These are phyloP conservation scores for Plectrocnemia conspersa DNA, from an alignment of 1,140 invertebrate genomes.

Conservation along the genomic window DNA sequence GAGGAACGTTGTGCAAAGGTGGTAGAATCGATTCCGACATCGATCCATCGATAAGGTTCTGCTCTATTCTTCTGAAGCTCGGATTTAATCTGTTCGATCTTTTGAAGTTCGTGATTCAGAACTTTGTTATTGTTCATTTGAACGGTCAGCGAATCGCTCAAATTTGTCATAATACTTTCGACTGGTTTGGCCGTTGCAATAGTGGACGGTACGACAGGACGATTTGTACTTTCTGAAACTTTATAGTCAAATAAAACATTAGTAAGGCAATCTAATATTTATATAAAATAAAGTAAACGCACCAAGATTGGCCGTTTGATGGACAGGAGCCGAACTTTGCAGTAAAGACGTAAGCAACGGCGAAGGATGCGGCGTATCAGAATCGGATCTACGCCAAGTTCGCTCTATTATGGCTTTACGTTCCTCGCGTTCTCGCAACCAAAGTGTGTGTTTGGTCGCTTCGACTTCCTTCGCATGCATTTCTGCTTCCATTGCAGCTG, in stretches of 20 bases:
- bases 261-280: too few species aligned
- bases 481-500: slow-evolving; percentile 66
- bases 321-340: slow-evolving; percentile 62
- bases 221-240: slow-evolving; percentile 42
- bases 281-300: background rate
- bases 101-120: slow-evolving; percentile 22
- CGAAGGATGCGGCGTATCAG: slow-evolving; percentile 50
- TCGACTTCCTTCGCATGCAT: slow-evolving; percentile 65
- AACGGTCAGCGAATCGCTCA: background rate
- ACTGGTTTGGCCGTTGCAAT: background rate
- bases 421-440: slow-evolving; percentile 67
- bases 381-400: slow-evolving; percentile 49
- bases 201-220: too few species aligned
- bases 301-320: slow-evolving; percentile 39
- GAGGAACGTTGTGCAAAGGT: slow-evolving; percentile 15
- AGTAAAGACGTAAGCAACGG: slow-evolving; percentile 77
- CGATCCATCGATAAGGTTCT: slow-evolving; percentile 41
- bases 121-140: slow-evolving; percentile 20
- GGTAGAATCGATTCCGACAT: slow-evolving; percentile 14
- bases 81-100: slow-evolving; percentile 49
- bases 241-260: too few species aligned
- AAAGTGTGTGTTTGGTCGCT: slow-evolving; percentile 57
- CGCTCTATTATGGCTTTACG: slow-evolving; percentile 55
- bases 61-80: slow-evolving; percentile 45
- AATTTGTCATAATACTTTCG: slow-evolving; percentile 8